phyloP scores from a whole-genome alignment of 2,113 vertebrate species.

The Notothenia rossii region DNA sequence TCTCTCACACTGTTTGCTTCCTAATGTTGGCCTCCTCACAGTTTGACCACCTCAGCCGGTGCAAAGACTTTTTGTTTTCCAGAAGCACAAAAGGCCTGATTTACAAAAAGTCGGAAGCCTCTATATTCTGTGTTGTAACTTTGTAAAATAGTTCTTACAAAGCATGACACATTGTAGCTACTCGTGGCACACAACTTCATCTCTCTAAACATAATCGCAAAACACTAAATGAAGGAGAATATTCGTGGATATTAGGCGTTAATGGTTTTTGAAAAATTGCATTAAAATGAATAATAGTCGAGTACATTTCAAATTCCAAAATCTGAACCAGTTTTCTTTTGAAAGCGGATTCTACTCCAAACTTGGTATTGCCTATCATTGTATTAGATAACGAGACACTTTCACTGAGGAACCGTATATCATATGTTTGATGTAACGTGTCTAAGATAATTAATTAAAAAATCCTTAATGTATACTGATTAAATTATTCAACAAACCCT shows the following conservation, averaged over 20 bases:
- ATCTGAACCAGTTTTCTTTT: background rate
- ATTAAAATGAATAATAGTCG: background rate
- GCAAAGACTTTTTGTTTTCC: constrained; percentile 22
- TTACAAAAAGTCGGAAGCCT: background rate
- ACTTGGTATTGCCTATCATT: constrained; percentile 31
- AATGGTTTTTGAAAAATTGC: background rate
- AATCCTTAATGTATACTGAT: background rate
- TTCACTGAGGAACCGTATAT: background rate
- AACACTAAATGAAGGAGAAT: background rate
- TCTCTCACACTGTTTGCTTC: constrained; percentile 12
- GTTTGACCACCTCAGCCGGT: constrained; percentile 54
- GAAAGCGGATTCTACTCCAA: constrained; percentile 13
- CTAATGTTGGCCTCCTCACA: constrained; percentile 48
- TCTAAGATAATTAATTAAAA: background rate
- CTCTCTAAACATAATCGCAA: background rate
- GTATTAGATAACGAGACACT: background rate
- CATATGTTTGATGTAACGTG: constrained; percentile 15
- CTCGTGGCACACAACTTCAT: constrained; percentile 4
- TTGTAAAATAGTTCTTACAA: background rate
- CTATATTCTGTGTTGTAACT: background rate
- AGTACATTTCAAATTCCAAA: background rate
- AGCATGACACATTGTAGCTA: background rate
- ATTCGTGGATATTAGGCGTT: background rate
- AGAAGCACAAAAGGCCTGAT: constrained; percentile 2
- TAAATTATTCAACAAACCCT: background rate